A percentile compares a stretch with the other conserved stretches of the same genome.
These are phyloP conservation scores for Digitonthophagus gazella DNA, from an alignment of 2,888 invertebrate species.

Conservation along the genomic window DNA sequence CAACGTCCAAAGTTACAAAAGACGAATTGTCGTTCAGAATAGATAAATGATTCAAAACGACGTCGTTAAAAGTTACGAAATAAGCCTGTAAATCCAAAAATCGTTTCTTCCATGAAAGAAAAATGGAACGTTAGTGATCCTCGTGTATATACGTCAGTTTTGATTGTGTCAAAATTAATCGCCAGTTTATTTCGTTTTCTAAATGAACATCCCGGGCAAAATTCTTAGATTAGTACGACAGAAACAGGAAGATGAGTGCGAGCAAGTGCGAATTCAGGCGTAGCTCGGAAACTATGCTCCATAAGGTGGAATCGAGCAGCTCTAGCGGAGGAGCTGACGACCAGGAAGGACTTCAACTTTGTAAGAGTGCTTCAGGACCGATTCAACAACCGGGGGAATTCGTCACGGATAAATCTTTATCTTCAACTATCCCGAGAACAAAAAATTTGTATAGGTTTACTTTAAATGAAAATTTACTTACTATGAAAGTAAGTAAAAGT, in stretches of 20 bases:
- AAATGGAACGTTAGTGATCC: not conserved
- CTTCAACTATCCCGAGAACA: not conserved
- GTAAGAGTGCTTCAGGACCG: not conserved
- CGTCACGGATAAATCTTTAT: not conserved
- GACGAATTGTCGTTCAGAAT: too few relatives aligned
- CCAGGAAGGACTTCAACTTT: not conserved
- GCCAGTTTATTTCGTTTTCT: not conserved
- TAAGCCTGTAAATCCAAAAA: too few relatives aligned
- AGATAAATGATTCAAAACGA: too few relatives aligned
- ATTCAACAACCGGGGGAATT: not conserved
- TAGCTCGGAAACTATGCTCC: not conserved
- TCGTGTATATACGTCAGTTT: not conserved
- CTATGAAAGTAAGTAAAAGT: not conserved
- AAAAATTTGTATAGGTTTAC: conserved; percentile 10
- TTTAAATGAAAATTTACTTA: not conserved
- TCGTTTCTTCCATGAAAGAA: not conserved
- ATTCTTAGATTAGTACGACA: not conserved
- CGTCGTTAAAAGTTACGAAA: too few relatives aligned
- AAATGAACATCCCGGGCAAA: not conserved
- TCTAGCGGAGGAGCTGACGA: not conserved
- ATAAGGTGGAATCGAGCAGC: not conserved
- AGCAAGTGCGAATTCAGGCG: not conserved
- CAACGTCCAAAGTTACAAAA: too few relatives aligned
- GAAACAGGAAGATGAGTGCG: not conserved
- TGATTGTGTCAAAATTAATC: not conserved